These are phyloP conservation scores for Blastomussa wellsi DNA, from an alignment of 92 coral and sea anemone species.

Conservation along the genomic window DNA sequence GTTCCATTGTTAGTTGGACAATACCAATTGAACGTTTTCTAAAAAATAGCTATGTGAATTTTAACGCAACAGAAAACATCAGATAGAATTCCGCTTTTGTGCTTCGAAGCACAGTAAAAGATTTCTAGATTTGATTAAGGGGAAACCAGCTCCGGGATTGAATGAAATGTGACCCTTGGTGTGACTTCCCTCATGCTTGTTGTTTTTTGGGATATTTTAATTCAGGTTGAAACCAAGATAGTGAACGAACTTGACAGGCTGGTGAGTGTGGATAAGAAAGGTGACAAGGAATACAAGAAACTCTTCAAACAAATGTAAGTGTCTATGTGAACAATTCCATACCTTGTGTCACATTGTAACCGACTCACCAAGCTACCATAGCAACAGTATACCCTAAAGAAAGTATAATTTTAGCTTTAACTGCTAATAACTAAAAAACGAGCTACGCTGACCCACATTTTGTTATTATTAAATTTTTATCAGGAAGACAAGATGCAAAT, in stretches of 20 bases:
- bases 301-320: constrained; percentile 89
- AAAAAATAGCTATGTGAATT: background rate
- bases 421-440: no score
- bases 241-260: constrained; percentile 86
- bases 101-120: no score
- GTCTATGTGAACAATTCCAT: background rate
- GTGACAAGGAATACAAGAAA: constrained; percentile 91
- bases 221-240: constrained; percentile 89
- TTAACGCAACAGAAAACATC: background rate
- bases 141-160: background rate
- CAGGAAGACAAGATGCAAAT: no score
- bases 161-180: background rate
- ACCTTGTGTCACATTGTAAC: background rate
- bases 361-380: background rate
- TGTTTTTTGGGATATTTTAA: background rate
- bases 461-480: no score
- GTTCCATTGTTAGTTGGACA: background rate
- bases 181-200: background rate
- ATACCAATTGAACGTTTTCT: background rate
- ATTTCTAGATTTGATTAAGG: background rate
- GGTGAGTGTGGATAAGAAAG: constrained; percentile 75
- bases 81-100: background rate
- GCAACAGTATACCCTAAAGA: no score
- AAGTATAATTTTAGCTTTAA: no score
- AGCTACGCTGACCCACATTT: no score